Evolutionary conservation across 2,113 vertebrate species (phyloP).

Genomic region (Chionis minor): DNA sequence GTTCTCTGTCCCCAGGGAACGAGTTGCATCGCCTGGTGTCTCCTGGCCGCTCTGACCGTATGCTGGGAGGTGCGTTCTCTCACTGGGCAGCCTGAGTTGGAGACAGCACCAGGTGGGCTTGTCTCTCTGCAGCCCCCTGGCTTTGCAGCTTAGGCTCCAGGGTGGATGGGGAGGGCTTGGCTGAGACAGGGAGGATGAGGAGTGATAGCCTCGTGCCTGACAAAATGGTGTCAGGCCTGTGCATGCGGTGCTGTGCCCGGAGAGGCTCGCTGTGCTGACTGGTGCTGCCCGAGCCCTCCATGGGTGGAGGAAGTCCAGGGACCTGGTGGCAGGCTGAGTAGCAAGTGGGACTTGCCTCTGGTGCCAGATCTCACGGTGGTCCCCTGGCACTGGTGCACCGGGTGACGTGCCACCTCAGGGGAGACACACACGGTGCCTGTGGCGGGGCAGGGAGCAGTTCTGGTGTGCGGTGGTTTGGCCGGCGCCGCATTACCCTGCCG

Average conservation of each 20-base stretch:
- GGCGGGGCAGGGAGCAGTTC: not conserved
- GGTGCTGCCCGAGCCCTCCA: not conserved
- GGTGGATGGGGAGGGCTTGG: not conserved
- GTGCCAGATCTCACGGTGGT: not conserved
- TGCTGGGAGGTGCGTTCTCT: not conserved
- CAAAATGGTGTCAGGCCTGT: not conserved
- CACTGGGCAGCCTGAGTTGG: not conserved
- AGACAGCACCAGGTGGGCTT: not conserved
- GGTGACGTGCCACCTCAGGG: not conserved
- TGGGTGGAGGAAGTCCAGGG: not conserved
- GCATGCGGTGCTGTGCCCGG: not conserved
- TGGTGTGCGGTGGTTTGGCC: not conserved
- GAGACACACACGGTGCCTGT: not conserved
- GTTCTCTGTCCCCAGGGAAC: not conserved
- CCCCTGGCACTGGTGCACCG: accelerated
- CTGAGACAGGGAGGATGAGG: not conserved
- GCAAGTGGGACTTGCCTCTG: not conserved
- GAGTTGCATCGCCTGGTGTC: not conserved
- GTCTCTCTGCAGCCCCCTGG: not conserved
- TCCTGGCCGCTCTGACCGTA: not conserved
- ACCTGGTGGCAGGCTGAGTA: not conserved
- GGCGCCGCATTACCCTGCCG: not conserved
- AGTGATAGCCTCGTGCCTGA: not conserved
- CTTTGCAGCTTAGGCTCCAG: not conserved
- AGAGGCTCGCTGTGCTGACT: accelerated